Evolutionary conservation across 2,888 invertebrate species (phyloP), one percentile per base, ranked within the genome.

Genomic region (Nephrotoma appendiculata): DNA sequence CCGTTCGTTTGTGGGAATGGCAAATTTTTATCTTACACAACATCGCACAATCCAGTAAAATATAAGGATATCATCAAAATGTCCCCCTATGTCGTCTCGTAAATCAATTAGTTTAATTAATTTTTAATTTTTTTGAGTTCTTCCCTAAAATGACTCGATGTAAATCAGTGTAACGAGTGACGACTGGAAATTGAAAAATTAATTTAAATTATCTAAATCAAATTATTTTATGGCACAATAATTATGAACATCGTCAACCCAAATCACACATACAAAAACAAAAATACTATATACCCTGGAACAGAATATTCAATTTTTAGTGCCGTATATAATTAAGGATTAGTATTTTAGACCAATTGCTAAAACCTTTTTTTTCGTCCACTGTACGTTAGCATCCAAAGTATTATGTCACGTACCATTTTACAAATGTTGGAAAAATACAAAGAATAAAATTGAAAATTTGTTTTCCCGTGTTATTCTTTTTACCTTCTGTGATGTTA

Each of bases 401-500:
- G 31, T 2, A 31, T 31, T 31, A 31, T 31, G 31, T 31, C 71
- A 19, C 71, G 31, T 71, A 71, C 71, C 3, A 31, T 71, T 31
- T 71, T 71, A 19, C 31, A 52, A n/a, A 52, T 15, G n/a, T 57
- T 57, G 52, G 15, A 11, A 71, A 71, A 71, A 31, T 3, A 9
- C 71, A 19, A 71, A 31, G 31, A 31, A 31, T 71, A 31, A 71
- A 71, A 71, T 71, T 19, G 19, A 71, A 71, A 71, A 71, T 71
- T 41, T 19, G 86, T 57, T 57, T 71, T 71, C 19, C 48, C 41
- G 15, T 86, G 42, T 11, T 84, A 42, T 86, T 86, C 86, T 86
- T 85, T 43, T 71, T 86, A 87, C 45, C 86, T 87, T 71, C 42
- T 52, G n/a, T 85, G 12, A 44, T 87, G 52, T 88, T 88, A 7